These are phyloP conservation scores for Diabrotica balteata DNA, from an alignment of 2,888 invertebrate species.

Conservation along the genomic window DNA sequence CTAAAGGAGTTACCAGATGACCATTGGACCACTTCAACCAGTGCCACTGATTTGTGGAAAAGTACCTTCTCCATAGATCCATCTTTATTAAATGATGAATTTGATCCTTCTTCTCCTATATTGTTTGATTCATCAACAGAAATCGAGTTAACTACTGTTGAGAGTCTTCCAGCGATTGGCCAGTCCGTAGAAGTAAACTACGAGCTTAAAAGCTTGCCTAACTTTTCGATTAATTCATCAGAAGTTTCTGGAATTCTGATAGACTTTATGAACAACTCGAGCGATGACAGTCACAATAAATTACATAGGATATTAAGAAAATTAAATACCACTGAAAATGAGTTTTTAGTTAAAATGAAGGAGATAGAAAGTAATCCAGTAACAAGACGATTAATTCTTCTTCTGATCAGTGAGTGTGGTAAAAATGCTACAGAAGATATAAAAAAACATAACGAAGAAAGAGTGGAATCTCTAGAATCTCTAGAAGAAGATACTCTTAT, in stretches of 20 bases:
- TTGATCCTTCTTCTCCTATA: slow-evolving; percentile 48
- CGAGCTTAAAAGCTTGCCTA: slow-evolving; percentile 58
- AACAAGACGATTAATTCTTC: slow-evolving; percentile 74
- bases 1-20: slow-evolving; percentile 47
- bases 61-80: slow-evolving; percentile 76
- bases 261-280: slow-evolving; percentile 66
- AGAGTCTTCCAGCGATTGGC: slow-evolving; percentile 26
- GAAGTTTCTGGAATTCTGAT: slow-evolving; percentile 56
- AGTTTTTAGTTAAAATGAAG: slow-evolving; percentile 81
- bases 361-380: slow-evolving; percentile 80
- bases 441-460: slow-evolving; percentile 25
- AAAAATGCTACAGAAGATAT: slow-evolving; percentile 61
- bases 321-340: slow-evolving; percentile 77
- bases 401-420: slow-evolving; percentile 79
- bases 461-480: slow-evolving; percentile 10
- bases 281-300: slow-evolving; percentile 70
- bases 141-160: slow-evolving; percentile 22
- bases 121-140: slow-evolving; percentile 38
- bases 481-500: slow-evolving; percentile 8
- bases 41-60: slow-evolving; percentile 69
- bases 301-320: slow-evolving; percentile 80
- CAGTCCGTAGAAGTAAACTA: slow-evolving; percentile 54
- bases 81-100: slow-evolving; percentile 71
- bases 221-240: slow-evolving; percentile 52
- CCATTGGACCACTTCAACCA: slow-evolving; percentile 56